Base-by-base conservation (phyloP, 2,888 invertebrate species). In the Theretra japonica region DNA sequence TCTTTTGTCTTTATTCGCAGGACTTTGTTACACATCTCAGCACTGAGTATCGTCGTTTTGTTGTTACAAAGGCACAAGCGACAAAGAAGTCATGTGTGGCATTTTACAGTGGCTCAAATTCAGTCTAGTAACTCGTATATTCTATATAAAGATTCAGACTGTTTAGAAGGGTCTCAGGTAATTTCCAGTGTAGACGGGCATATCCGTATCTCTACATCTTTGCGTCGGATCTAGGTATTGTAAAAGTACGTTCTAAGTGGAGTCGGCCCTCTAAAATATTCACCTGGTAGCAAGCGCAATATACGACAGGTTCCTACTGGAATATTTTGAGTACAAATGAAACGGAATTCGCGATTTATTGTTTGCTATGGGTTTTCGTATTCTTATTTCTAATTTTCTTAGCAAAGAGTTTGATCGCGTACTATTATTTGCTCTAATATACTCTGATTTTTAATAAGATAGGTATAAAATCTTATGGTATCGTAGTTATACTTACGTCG, bases 221-320 rank as follows among this genome's bases (percentile, higher is more conserved):
- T 65, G 48, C 48, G 17, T 65, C 17, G 23, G 17, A 48, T 48
- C 23, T 48, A 17, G 65, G 48, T 65, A 65, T 23, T 48, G 48
- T 65, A 65, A 23, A 41, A 65, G 48, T 65, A 65, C 23, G 23
- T 23, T 23, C 48, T 48, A 65, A 65, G 41, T 65, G 17, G 65
- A 41, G 48, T 48, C 23, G 23, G 23, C 15, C 41, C 1, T 65
- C 65, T 65, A 23, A 48, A 65, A 48, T 65, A 65, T 65, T 56
- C 28, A 69, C 23, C 5, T 53, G 56, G 28, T 33, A 69, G 53
- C 69, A 69, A 56, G 28, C 56, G 15, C 4, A 56, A 56, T 21
- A n/a, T 53, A 69, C 28, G 25, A 69, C n/a, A n/a, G n/a, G n/a
- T n/a, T 30, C 28, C 69, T 17, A 41, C 23, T 65, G 17, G 41